Evolutionary conservation across 2,113 vertebrate species (phyloP), one percentile per base, ranked within the genome.

Genomic region (Scalopus aquaticus): DNA sequence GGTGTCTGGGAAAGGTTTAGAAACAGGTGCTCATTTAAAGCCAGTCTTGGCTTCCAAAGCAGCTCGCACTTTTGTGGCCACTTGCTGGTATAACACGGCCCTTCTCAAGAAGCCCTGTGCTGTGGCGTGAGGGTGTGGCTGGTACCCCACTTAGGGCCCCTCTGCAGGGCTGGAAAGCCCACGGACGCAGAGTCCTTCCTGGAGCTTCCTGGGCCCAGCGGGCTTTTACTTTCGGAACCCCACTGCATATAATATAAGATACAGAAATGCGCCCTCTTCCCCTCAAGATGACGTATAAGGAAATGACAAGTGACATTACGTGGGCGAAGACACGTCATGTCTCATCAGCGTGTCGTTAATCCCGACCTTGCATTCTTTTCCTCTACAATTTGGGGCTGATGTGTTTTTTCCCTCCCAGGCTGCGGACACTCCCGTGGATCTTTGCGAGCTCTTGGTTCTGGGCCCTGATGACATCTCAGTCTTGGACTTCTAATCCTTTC

Each of bases 41-140:
- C 28, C n/a, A 3, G 16, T 32, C 17, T 28, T 54, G 62, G 0
- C n/a, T 37, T 37, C 64, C 39, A n/a, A 58, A 77, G 15, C 60
- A 56, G 35, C 51, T 54, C 4, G 37, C 28, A 54, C 35, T 58
- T 65, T 24, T 4, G 5, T 20, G 16, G 28, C 42, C 32, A 11
- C n/a, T 39, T 12, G n/a, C n/a, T 83, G 46, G 26, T n/a, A 5
- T 9, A 15, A 32, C 12, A 16, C n/a, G 10, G 24, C 60, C 24
- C 17, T 65, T 30, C 49, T 44, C 17, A 49, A 12, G 0, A 12
- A 4, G 37, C 8, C 16, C 28, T 37, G 0, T 9, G 32, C 49
- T 9, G 1, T 28, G 26, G 67, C 28, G 17, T 2, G 5, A 32
- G 73, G 35, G 28, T 1, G 1, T 1, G 6, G 30, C 11, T 7